Percentiles rank a stretch among this genome's conserved stretches.
Evolutionary conservation across 92 coral and sea anemone species (phyloP).

Genomic region (Epizoanthus fatuus): DNA sequence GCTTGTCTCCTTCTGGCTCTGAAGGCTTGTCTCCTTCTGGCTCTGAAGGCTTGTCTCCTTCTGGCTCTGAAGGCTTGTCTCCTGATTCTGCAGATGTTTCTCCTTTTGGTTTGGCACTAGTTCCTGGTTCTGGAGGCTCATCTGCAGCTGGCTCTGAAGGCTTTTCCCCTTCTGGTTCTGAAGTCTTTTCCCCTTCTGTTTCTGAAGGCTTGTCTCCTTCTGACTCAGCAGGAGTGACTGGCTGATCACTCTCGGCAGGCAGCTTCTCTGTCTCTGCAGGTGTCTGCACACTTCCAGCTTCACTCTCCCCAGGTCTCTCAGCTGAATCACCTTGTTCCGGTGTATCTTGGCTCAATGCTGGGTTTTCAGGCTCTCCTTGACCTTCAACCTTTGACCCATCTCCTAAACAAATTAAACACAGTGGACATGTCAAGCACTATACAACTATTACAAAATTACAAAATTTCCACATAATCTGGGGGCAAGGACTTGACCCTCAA

Average conservation of each 20-base stretch:
- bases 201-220: background rate
- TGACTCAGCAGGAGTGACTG: background rate
- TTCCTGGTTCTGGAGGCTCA: background rate
- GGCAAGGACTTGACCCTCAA: too few species aligned
- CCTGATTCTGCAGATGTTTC: slow-evolving; percentile 9
- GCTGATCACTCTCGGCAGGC: background rate
- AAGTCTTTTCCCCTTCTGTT: background rate
- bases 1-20: background rate
- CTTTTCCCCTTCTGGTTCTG: background rate
- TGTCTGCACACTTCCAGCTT: background rate
- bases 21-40: background rate
- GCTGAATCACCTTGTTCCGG: background rate
- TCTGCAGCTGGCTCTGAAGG: background rate
- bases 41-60: background rate
- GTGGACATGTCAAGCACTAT: too few species aligned
- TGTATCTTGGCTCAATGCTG: slow-evolving; percentile 3
- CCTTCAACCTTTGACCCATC: background rate
- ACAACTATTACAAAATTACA: too few species aligned
- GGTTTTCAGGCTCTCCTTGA: background rate
- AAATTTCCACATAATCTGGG: too few species aligned
- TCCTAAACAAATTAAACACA: background rate
- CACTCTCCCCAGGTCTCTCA: slow-evolving; percentile 21
- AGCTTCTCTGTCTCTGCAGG: slow-evolving; percentile 20
- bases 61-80: background rate
- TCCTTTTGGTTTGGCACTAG: background rate